Base-by-base conservation (phyloP, 2,888 invertebrate species). In the Caenorhabditis angaria region DNA sequence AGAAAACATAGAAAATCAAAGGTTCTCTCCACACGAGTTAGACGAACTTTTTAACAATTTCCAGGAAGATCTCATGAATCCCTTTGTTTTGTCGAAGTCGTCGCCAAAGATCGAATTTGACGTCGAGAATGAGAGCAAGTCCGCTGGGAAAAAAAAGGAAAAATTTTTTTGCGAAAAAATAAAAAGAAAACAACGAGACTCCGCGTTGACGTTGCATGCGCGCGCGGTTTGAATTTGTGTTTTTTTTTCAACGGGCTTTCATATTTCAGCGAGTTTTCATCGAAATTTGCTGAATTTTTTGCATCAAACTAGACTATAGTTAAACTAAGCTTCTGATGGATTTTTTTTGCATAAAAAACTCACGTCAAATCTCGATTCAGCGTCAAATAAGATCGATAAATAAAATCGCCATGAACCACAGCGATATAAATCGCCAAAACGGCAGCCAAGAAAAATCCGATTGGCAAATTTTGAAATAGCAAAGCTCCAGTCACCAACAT, bases 351-450 rank as follows among this genome's bases (percentile, higher is more conserved):
- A 56, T 28, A 6, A 28, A 3, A 29, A 51, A 63, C 76, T 65
- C 50, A 85, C 85, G 82, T 80, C 65, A 86, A 71, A 70, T 86
- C 86, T 58, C 86, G 73, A 65, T 83, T 80, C 41, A 86, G 70
- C 20, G 86, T 86, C 48, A 84, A 74, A 70, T 83, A 85, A 12
- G 85, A 85, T 63, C 86, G 81, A 65, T 86, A 83, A 51, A 84
- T 80, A 75, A 86, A 86, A 65, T 86, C 86, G 12, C 85, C 85
- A 65, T 82, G 80, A 14, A 76, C 75, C 48, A 74, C 63, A 20
- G 78, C 67, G 35, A 83, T 80, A 55, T 76, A 78, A 3, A 76
- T 29, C 24, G 61, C 32, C 8, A 78, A 59, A 47, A 76, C 66
- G 18, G 41, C 58, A 0, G 61, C 58, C 1, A 78, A 29, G 25